phyloP scores from a whole-genome alignment of 2,797 vertebrate species.

The Helostoma temminkii region DNA sequence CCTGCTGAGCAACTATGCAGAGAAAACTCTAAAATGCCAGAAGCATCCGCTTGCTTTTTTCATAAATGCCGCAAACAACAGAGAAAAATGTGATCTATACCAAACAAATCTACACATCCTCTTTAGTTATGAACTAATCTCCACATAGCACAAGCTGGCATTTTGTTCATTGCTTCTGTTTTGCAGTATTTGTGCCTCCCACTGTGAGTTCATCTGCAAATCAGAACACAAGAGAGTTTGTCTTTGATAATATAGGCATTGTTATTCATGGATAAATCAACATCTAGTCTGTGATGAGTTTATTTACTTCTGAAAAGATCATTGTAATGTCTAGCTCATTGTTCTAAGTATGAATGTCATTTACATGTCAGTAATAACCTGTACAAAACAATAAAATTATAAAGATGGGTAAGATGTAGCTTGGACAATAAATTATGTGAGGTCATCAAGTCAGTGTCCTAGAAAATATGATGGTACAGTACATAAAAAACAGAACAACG shows the following conservation, averaged over 20 bases:
- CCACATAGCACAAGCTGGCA: not conserved
- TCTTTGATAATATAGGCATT: not conserved
- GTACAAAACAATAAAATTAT: too few species aligned
- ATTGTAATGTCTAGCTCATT: not conserved
- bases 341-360: not conserved
- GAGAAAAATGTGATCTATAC: not conserved
- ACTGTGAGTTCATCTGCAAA: not conserved
- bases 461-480: too few species aligned
- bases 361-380: too few species aligned
- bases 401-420: too few species aligned
- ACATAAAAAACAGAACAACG: too few species aligned
- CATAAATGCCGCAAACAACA: not conserved
- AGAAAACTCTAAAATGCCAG: not conserved
- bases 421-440: too few species aligned
- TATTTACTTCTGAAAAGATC: not conserved
- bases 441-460: too few species aligned
- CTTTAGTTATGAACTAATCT: not conserved
- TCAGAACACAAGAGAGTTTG: not conserved
- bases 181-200: not conserved
- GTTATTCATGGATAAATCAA: not conserved
- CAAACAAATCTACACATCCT: not conserved
- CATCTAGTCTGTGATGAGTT: not conserved
- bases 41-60: not conserved
- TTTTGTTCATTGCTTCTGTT: constrained; percentile 1
- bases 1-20: not conserved